phyloP scores from a whole-genome alignment of 2,888 invertebrate species.

The Schizotus pectinicornis region DNA sequence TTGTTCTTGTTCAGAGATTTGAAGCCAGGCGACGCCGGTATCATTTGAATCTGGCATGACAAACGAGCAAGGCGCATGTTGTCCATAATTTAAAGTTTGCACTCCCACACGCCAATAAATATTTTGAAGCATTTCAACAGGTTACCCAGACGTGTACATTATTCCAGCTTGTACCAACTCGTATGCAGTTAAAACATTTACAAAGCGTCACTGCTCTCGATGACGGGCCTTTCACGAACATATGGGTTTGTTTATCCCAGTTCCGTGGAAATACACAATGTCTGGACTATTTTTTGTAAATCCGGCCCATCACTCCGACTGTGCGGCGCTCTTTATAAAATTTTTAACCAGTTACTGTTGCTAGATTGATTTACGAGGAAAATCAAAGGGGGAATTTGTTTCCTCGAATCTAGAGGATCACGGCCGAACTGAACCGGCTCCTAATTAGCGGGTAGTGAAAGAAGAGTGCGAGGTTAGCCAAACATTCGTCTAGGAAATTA shows the following conservation, averaged over 20 bases:
- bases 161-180: slow-evolving; percentile 6
- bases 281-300: slow-evolving; percentile 23
- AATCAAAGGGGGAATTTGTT: slow-evolving; percentile 14
- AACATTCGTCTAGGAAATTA: no score
- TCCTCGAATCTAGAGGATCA: no score
- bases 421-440: no score
- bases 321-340: neutral
- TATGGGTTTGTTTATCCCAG: slow-evolving; percentile 28
- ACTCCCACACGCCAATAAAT: slow-evolving; percentile 26
- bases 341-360: no score
- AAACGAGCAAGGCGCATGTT: slow-evolving; percentile 10
- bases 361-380: slow-evolving; percentile 20
- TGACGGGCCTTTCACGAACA: slow-evolving; percentile 27
- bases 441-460: no score
- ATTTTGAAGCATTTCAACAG: slow-evolving; percentile 27
- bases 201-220: slow-evolving; percentile 22
- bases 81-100: slow-evolving; percentile 19
- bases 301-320: neutral
- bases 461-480: no score
- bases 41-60: neutral
- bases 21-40: no score
- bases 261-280: slow-evolving; percentile 20
- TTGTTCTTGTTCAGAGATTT: no score
- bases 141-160: slow-evolving; percentile 12
- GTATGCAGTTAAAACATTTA: slow-evolving; percentile 25